These are phyloP conservation scores for Cosmopolites sordidus DNA, from an alignment of 2,888 invertebrate species.

Conservation along the genomic window DNA sequence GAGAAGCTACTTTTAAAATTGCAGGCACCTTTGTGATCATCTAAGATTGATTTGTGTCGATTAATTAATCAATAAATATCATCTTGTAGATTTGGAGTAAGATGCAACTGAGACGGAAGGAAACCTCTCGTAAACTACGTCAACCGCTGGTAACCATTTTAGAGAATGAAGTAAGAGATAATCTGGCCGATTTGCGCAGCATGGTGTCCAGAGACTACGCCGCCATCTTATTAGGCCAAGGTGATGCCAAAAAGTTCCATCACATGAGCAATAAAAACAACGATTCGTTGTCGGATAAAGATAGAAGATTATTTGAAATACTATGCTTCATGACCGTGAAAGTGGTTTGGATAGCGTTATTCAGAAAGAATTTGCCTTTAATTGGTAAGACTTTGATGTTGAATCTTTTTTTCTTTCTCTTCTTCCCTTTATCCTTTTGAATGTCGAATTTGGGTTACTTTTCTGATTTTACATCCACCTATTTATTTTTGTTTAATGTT, in stretches of 20 bases:
- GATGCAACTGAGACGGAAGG: constrained; percentile 52
- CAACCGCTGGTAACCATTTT: constrained; percentile 51
- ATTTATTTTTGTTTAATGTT: too few relatives aligned
- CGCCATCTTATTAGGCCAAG: constrained; percentile 55
- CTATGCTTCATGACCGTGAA: constrained; percentile 56
- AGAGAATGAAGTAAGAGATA: constrained; percentile 52
- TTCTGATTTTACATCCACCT: too few relatives aligned
- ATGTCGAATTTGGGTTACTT: too few relatives aligned
- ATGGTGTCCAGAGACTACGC: constrained; percentile 60
- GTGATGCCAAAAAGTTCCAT: constrained; percentile 55
- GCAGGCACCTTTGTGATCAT: too few relatives aligned
- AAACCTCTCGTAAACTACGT: constrained; percentile 52
- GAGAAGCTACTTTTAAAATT: too few relatives aligned
- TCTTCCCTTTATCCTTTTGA: too few relatives aligned
- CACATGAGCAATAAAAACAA: constrained; percentile 58
- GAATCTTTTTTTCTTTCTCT: too few relatives aligned
- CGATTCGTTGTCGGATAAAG: constrained; percentile 59
- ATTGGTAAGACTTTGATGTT: constrained; percentile 56
- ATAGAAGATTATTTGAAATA: constrained; percentile 58
- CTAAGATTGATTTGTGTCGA: too few relatives aligned
- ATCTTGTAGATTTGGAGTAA: constrained; percentile 54
- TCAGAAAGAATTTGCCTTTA: constrained; percentile 55
- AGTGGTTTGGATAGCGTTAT: constrained; percentile 62
- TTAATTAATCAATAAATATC: too few relatives aligned
- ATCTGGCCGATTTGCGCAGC: constrained; percentile 57